Evolutionary conservation across 2,113 vertebrate genomes (phyloP), one percentile per base, ranked within the genome.

Genomic region (Cyanocitta stelleri): DNA sequence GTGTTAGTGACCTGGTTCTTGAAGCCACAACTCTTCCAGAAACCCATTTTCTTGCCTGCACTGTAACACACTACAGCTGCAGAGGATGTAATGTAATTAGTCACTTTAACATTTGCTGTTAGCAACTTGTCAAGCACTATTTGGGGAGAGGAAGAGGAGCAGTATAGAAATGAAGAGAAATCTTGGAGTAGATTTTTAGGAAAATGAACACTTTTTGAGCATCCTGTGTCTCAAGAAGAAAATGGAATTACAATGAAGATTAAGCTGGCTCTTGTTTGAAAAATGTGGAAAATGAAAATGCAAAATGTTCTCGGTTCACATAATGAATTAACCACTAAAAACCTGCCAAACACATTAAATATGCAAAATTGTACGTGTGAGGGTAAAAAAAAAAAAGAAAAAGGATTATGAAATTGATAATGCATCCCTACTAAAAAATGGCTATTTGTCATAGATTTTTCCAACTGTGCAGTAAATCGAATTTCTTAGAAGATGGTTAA

Each of bases 41-140:
- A 94, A 87, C 17, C 26, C 32, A 43, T 87, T 87, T 76, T 79
- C 58, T 66, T 89, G 64, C 52, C 69, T 72, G 26, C 21, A 10
- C 14, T 84, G 43, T 68, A 87, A 62, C 93, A 59, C 71, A 5
- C 37, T 68, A 49, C 37, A 89, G 49, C 84, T 95, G 46, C 49
- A 93, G 64, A 89, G 24, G 73, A 90, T 84, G 54, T 72, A 96
- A 79, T 5, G 0, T 10, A 68, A 84, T 95, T 92, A 92, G 81
- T 79, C 78, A 90, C 37, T 87, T 95, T 26, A 85, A 67, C 11
- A 73, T 96, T 88, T 93, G 67, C 77, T 96, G 88, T 93, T 87
- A 86, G 80, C 56, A 75, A 39, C 49, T 39, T 73, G 54, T 91
- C 84, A 95, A 94, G 74, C 13, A 44, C 44, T 18, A 54, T 91